Conservation (phyloP, 2,888 invertebrate species). For the Coleophora deauratella region DNA sequence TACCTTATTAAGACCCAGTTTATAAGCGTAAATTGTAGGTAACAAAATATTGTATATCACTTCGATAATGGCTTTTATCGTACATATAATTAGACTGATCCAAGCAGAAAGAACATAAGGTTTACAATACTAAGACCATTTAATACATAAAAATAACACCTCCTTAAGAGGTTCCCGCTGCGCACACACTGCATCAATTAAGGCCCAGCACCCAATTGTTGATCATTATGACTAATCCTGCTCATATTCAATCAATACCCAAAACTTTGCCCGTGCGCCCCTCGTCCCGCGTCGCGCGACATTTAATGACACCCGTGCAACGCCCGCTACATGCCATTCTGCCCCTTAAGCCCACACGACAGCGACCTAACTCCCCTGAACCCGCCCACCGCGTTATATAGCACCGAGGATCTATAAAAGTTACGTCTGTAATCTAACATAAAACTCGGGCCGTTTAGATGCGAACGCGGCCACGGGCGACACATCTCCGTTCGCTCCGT, state of each 20-base stretch:
- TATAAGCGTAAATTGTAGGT: too few species aligned
- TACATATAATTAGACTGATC: too few species aligned
- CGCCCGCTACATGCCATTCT: slow-evolving; percentile 49
- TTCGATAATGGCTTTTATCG: too few species aligned
- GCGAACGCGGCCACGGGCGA: slow-evolving; percentile 73
- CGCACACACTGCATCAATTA: slow-evolving; percentile 12
- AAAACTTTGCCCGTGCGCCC: slow-evolving; percentile 73
- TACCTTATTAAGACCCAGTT: too few species aligned
- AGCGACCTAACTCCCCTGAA: slow-evolving; percentile 49
- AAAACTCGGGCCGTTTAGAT: slow-evolving; percentile 75
- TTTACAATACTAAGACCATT: background rate
- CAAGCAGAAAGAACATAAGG: background rate
- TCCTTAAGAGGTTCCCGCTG: background rate
- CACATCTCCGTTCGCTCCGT: slow-evolving; percentile 73
- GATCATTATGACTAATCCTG: slow-evolving; percentile 71
- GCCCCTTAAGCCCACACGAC: slow-evolving; percentile 36
- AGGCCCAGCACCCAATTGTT: slow-evolving; percentile 59
- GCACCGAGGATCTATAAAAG: slow-evolving; percentile 75
- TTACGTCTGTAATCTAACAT: slow-evolving; percentile 76
- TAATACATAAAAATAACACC: slow-evolving; percentile 1
- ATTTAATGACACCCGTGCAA: slow-evolving; percentile 75
- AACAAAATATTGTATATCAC: too few species aligned
- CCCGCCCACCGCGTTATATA: slow-evolving; percentile 71
- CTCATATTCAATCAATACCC: slow-evolving; percentile 75
- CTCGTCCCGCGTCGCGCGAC: slow-evolving; percentile 69